Conservation (phyloP, 2,888 invertebrate species). For the Eulithis prunata region DNA sequence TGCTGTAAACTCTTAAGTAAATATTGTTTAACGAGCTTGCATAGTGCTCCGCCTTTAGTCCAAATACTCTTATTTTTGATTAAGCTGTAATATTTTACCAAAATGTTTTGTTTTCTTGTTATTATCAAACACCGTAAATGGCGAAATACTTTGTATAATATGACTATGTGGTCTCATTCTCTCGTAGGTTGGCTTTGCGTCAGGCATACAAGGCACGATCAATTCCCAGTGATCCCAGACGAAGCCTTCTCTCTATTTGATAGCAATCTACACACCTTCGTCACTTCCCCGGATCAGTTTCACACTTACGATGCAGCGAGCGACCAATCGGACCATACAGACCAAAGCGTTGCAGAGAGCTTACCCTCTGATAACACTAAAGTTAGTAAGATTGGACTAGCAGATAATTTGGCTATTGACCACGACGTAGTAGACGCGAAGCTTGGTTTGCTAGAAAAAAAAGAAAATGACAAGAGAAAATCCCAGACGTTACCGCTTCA, state of each 20-base stretch:
- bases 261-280: slow-evolving; percentile 59
- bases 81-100: neutral
- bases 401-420: slow-evolving; percentile 52
- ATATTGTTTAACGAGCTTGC: too few species aligned
- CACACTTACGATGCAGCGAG: slow-evolving; percentile 68
- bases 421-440: slow-evolving; percentile 69
- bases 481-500: slow-evolving; percentile 85
- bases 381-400: slow-evolving; percentile 52
- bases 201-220: slow-evolving; percentile 89
- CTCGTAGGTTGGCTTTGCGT: slow-evolving; percentile 89
- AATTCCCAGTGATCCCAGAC: slow-evolving; percentile 90
- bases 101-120: too few species aligned
- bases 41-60: too few species aligned
- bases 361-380: slow-evolving; percentile 67
- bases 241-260: slow-evolving; percentile 83
- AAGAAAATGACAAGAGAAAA: slow-evolving; percentile 70
- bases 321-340: slow-evolving; percentile 79
- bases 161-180: neutral
- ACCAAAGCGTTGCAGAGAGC: slow-evolving; percentile 75
- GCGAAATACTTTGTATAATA: too few species aligned
- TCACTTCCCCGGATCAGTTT: slow-evolving; percentile 68
- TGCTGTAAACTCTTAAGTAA: too few species aligned
- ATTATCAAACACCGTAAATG: too few species aligned
- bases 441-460: slow-evolving; percentile 47
- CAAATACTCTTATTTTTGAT: too few species aligned